Base-by-base conservation (phyloP, 2,113 vertebrate species). In the Microcebus ravelobensis region DNA sequence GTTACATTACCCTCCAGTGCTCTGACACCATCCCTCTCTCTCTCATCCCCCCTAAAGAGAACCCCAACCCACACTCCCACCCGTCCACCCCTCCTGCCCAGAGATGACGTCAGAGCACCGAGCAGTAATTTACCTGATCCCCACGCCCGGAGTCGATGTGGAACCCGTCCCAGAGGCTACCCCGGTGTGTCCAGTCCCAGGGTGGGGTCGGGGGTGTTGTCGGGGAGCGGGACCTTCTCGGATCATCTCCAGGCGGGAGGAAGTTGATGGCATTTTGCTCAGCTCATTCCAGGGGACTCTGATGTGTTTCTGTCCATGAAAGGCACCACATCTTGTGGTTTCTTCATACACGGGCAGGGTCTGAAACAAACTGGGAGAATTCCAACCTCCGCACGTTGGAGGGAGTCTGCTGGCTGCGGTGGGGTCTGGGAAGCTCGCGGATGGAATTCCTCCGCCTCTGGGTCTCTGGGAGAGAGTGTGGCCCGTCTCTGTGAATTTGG, bases 31-130 rank as follows among this genome's bases (percentile, higher is more conserved):
- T 34, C 27, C 48, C 48, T 34, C 88, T 65, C 71, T 27, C 8
- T 39, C 48, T 23, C 45, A 2, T 57, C 20, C 55, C 55, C 55
- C 6, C 55, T 7, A 21, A 57, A 20, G 6, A 73, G 5, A 76
- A 14, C 74, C 65, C 13, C 45, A 57, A 15, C 31, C 59, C 7
- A 4, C 52, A 8, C 2, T 6, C 36, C 34, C 76, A 76, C 71
- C 71, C n/a, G 21, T 21, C 0, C 0, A 1, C 1, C 65, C 34
- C 48, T 50, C 52, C 2, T 0, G 36, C 36, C 18, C 2, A 27
- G 42, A 83, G 29, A 18, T 20, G 23, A 6, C 5, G 25, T 71
- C 55, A 59, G 65, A 71, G 31, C 6, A 2, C 18, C 12, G 80
- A 21, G 1, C 2, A 79, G 73, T 48, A 2, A 15, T 27, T 50